Conservation (phyloP, 2,888 invertebrate genomes). For the Allolobophora icterica region DNA sequence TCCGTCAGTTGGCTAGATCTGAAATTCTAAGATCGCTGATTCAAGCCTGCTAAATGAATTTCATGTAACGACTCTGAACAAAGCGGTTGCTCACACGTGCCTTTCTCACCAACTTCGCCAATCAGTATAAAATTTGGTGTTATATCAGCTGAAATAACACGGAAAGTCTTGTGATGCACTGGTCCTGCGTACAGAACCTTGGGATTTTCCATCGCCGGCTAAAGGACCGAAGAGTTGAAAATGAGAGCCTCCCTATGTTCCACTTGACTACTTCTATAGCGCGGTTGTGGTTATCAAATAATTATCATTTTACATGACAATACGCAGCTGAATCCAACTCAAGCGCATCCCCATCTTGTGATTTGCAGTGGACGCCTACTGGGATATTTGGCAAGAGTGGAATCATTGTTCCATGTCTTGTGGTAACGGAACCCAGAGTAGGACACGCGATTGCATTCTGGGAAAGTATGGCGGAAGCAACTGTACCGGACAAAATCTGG, state of each 20-base stretch:
- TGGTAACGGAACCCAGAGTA: constrained; percentile 45
- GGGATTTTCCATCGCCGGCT: not conserved
- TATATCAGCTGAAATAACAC: not conserved
- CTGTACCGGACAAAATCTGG: constrained; percentile 41
- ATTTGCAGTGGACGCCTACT: constrained; percentile 46
- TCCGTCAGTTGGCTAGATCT: too few relatives aligned
- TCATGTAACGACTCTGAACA: too few relatives aligned
- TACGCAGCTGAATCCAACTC: not conserved
- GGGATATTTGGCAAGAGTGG: constrained; percentile 46
- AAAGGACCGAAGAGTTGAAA: not conserved
- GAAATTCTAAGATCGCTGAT: too few relatives aligned
- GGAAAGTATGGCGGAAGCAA: constrained; percentile 41
- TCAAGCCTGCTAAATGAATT: too few relatives aligned
- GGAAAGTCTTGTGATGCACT: not conserved
- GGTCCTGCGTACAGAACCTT: not conserved
- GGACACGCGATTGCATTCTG: constrained; percentile 39
- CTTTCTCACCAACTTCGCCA: too few relatives aligned
- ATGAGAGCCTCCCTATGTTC: not conserved
- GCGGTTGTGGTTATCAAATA: too few relatives aligned
- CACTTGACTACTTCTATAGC: not conserved
- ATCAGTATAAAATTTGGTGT: not conserved
- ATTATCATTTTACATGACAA: not conserved
- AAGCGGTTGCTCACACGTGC: too few relatives aligned
- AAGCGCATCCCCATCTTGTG: not conserved
- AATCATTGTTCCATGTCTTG: constrained; percentile 44